Conservation (phyloP, 2,888 invertebrate species). For the Unio pictorum region DNA sequence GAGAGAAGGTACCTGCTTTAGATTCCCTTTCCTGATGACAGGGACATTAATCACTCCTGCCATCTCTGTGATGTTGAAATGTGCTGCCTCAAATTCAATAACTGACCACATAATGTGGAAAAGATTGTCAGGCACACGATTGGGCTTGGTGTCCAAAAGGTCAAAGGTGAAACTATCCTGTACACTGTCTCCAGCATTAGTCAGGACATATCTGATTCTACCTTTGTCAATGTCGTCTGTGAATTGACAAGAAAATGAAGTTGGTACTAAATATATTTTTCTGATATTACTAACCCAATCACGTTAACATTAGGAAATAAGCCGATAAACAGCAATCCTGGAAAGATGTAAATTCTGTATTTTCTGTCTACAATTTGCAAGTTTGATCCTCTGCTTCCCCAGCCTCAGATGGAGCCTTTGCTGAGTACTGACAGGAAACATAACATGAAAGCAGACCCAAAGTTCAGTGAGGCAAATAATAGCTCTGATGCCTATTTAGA, state of each 20-base stretch:
- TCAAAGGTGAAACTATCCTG: slow-evolving; percentile 66
- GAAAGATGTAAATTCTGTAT: no score
- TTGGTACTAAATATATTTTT: not conserved
- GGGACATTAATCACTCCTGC: slow-evolving; percentile 60
- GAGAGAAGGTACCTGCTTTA: slow-evolving; percentile 57
- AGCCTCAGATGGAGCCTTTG: no score
- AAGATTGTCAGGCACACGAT: slow-evolving; percentile 58
- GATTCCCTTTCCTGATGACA: slow-evolving; percentile 58
- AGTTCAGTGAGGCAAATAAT: no score
- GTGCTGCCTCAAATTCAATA: slow-evolving; percentile 50
- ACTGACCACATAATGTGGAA: slow-evolving; percentile 67
- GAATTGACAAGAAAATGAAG: not conserved
- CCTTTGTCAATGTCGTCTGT: slow-evolving; percentile 64
- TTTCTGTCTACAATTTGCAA: no score
- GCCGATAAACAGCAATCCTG: not conserved
- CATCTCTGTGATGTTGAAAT: slow-evolving; percentile 61
- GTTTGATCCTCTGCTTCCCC: no score
- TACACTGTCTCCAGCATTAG: slow-evolving; percentile 34
- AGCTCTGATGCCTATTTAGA: no score
- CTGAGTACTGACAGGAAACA: no score
- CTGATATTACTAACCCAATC: not conserved
- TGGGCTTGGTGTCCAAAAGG: slow-evolving; percentile 64
- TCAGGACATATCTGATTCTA: slow-evolving; percentile 60
- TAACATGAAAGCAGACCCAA: not conserved
- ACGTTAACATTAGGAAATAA: not conserved